Percentiles rank a stretch among this genome's conserved stretches.
Conservation (phyloP, 2,888 invertebrate species). For the Adineta ricciae region DNA sequence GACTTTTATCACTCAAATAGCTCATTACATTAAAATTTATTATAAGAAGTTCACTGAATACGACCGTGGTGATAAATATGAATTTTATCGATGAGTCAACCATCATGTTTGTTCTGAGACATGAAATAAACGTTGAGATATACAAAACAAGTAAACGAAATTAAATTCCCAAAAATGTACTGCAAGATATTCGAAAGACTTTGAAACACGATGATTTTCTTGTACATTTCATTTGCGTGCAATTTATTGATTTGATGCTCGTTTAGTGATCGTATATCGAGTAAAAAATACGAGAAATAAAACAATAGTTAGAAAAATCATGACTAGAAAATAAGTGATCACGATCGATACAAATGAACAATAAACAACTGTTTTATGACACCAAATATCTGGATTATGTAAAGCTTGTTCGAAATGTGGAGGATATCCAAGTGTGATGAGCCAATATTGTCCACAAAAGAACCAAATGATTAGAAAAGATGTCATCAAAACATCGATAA, state of each 20-base stretch:
- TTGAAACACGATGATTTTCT: too few relatives aligned
- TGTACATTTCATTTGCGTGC: too few relatives aligned
- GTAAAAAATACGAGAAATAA: not conserved
- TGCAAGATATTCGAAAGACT: too few relatives aligned
- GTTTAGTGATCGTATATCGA: not conserved
- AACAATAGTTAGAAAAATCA: not conserved
- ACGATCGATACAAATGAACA: not conserved
- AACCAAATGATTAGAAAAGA: conserved; percentile 6
- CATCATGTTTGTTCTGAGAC: too few relatives aligned
- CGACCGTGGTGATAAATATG: too few relatives aligned
- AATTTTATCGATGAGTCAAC: too few relatives aligned
- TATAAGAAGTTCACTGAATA: too few relatives aligned
- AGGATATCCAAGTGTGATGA: not conserved
- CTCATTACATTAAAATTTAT: too few relatives aligned
- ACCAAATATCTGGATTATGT: not conserved
- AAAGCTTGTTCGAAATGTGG: not conserved
- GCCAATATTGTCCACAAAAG: not conserved
- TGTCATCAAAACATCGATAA: conserved; percentile 11
- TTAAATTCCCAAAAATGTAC: too few relatives aligned
- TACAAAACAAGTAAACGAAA: too few relatives aligned
- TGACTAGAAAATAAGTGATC: not conserved
- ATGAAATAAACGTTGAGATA: too few relatives aligned
- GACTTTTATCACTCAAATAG: too few relatives aligned
- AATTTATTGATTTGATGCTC: not conserved
- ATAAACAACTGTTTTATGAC: not conserved